Percentiles rank a stretch among this genome's conserved stretches.
Evolutionary conservation across 2,888 invertebrate species (phyloP).

Genomic region (Leucania comma): DNA sequence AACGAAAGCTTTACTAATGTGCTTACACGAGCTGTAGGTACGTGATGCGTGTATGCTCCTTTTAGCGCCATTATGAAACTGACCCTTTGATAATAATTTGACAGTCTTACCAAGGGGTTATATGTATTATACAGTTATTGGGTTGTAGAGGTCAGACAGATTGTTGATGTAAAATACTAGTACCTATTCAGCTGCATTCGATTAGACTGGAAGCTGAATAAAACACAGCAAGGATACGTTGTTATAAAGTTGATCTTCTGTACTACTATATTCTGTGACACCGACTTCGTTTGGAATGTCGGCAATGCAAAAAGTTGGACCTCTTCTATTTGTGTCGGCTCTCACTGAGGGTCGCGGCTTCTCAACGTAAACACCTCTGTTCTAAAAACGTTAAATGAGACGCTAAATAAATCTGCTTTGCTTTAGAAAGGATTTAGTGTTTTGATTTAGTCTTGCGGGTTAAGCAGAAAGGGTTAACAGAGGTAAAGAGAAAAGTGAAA

Average conservation of each 20-base stretch:
- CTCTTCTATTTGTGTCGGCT: conserved; percentile 44
- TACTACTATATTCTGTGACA: neutral
- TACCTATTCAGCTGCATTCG: neutral
- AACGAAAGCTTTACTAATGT: neutral
- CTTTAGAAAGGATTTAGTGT: conserved; percentile 2
- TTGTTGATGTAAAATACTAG: neutral
- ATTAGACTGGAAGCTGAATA: neutral
- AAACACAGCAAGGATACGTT: neutral
- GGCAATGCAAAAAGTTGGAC: conserved; percentile 49
- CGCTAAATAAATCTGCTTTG: conserved; percentile 28
- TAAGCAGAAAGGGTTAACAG: neutral
- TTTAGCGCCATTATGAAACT: neutral
- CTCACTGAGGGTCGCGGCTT: conserved; percentile 41
- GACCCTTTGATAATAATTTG: neutral
- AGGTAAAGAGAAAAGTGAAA: neutral
- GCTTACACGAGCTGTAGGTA: neutral
- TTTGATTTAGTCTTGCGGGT: neutral
- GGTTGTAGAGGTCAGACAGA: neutral
- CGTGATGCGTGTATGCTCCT: neutral
- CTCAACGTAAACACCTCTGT: conserved; percentile 44
- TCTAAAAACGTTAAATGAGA: conserved; percentile 45
- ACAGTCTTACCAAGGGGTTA: no score
- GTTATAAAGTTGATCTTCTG: conserved; percentile 9
- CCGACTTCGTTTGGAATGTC: conserved; percentile 34
- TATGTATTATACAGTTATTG: no score